These are phyloP conservation scores for Bradypodion pumilum DNA, from an alignment of 2,797 vertebrate genomes.

Conservation along the genomic window DNA sequence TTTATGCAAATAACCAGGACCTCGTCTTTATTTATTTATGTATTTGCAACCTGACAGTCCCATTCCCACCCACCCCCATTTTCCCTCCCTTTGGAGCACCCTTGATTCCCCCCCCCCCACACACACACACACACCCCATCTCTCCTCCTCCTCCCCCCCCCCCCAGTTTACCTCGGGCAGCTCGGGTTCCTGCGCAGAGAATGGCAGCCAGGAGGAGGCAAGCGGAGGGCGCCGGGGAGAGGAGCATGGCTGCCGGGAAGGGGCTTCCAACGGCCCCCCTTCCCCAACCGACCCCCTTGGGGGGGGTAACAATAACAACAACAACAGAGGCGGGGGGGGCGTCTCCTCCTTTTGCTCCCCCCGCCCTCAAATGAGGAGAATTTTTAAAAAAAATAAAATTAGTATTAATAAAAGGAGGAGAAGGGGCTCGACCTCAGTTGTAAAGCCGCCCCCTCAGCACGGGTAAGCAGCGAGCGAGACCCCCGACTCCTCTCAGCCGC, in stretches of 20 bases:
- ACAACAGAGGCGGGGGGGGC: too few relatives aligned
- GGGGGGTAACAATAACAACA: too few relatives aligned
- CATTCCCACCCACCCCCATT: too few relatives aligned
- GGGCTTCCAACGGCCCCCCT: constrained; percentile 46
- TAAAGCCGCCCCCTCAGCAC: too few relatives aligned
- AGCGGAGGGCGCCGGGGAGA: constrained; percentile 38
- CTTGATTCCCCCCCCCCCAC: not conserved
- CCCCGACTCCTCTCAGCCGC: not conserved
- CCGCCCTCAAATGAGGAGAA: not conserved
- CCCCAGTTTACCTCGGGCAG: constrained; percentile 63
- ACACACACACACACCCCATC: not conserved
- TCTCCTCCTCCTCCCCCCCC: not conserved
- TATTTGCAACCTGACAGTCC: not conserved
- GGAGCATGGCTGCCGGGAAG: constrained; percentile 41
- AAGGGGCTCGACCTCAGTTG: too few relatives aligned
- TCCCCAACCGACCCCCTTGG: not conserved
- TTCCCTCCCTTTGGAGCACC: not conserved
- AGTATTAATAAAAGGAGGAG: not conserved
- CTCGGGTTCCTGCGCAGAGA: constrained; percentile 53
- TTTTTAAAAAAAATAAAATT: too few relatives aligned
- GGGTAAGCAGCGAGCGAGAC: too few relatives aligned
- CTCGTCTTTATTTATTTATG: too few relatives aligned
- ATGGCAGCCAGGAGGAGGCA: constrained; percentile 57
- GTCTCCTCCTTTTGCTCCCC: too few relatives aligned
- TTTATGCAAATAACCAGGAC: too few relatives aligned